phyloP scores from a whole-genome alignment of 2,888 invertebrate species.

The Drosophila neonasuta region DNA sequence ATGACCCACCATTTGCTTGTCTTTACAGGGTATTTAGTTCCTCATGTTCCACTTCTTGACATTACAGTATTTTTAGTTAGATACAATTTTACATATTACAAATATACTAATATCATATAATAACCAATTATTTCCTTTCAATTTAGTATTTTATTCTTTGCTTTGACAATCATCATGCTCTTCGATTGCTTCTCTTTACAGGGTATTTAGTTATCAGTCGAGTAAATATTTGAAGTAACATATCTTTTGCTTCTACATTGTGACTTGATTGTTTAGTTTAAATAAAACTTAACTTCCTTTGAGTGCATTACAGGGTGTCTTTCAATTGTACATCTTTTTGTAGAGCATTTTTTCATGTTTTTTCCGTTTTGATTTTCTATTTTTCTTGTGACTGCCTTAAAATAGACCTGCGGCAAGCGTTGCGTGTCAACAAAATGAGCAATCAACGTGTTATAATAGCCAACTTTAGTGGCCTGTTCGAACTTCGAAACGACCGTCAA shows the following conservation, averaged over 20 bases:
- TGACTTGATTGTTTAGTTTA: not conserved
- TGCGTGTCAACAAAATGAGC: conserved; percentile 72
- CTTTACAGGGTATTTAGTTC: too few relatives aligned
- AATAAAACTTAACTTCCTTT: not conserved
- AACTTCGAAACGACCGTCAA: conserved; percentile 30
- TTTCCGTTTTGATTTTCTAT: conserved; percentile 16
- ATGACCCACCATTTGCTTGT: too few relatives aligned
- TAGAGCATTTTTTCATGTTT: conserved; percentile 6
- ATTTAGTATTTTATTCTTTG: too few relatives aligned
- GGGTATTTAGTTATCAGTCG: not conserved
- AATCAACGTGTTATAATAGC: conserved; percentile 62
- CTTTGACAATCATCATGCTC: not conserved
- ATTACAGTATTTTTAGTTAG: too few relatives aligned
- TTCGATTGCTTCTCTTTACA: not conserved
- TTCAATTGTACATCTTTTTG: not conserved
- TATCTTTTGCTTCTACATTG: not conserved
- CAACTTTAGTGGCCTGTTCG: conserved; percentile 54
- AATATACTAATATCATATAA: too few relatives aligned
- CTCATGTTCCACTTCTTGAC: too few relatives aligned
- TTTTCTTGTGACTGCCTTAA: conserved; percentile 34
- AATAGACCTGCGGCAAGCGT: conserved; percentile 51
- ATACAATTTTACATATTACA: too few relatives aligned
- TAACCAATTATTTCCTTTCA: too few relatives aligned
- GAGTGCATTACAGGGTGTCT: conserved; percentile 23
- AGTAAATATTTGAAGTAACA: not conserved